Percentiles rank a stretch among this genome's conserved stretches.
These are phyloP conservation scores for Macroteleia sp. DNA, from an alignment of 2,888 invertebrate genomes.

Conservation along the genomic window DNA sequence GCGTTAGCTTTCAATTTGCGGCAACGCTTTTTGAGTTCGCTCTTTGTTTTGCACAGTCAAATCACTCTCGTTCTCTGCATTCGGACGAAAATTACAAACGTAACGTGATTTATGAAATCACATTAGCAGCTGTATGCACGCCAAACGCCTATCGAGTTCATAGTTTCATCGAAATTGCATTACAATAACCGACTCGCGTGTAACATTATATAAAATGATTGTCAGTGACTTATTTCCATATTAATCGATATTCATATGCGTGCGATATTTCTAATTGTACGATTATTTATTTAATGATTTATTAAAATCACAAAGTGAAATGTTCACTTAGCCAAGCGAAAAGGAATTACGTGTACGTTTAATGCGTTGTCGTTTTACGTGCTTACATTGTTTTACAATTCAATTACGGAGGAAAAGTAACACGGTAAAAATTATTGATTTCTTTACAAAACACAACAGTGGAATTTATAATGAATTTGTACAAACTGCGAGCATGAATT, in stretches of 20 bases:
- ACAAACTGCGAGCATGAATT: too few relatives aligned
- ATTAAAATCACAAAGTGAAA: too few relatives aligned
- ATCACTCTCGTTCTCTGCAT: constrained; percentile 42
- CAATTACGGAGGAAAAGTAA: too few relatives aligned
- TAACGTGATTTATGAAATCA: constrained; percentile 48
- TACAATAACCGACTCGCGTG: constrained; percentile 8
- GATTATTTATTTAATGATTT: constrained; percentile 12
- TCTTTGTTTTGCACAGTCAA: constrained; percentile 45
- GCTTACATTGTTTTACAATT: too few relatives aligned
- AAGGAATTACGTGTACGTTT: too few relatives aligned
- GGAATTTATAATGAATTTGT: too few relatives aligned
- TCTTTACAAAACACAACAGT: too few relatives aligned
- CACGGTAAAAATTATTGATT: too few relatives aligned
- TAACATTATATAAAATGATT: constrained; percentile 29
- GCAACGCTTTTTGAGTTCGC: constrained; percentile 50
- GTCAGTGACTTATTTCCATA: constrained; percentile 20
- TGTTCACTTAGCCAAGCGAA: too few relatives aligned
- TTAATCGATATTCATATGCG: constrained; percentile 7
- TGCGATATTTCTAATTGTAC: background rate
- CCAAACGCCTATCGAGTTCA: constrained; percentile 60
- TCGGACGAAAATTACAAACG: constrained; percentile 44
- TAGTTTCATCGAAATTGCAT: constrained; percentile 34
- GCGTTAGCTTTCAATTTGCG: constrained; percentile 53
- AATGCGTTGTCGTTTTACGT: too few relatives aligned
- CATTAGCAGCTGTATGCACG: constrained; percentile 60